Evolutionary conservation across 2,888 invertebrate species (phyloP), one percentile per base, ranked within the genome.

Genomic region (Leptarthrus brevirostris): DNA sequence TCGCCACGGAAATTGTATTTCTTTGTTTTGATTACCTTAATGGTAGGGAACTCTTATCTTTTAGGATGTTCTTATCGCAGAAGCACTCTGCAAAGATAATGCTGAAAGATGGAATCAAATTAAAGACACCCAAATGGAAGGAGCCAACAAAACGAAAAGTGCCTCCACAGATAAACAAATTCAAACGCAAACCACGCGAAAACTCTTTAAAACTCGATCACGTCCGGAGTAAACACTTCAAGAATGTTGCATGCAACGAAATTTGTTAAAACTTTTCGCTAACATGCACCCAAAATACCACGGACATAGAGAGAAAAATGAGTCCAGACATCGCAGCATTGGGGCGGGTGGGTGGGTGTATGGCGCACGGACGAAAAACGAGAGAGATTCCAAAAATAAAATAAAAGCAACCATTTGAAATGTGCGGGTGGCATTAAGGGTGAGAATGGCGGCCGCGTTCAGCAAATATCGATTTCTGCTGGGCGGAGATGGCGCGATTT

Each of bases 401-500:
- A 64, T 64, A 64, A 44, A 64, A 64, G 20, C 64, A 22, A 24
- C 22, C 64, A 22, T 47, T 64, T 26, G 47, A 44, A 44, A 49
- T 52, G 49, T 34, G 16, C n/a, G 69, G 52, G n/a, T 18, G n/a
- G 58, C 18, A 14, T 12, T 16, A 30, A 14, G 61, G 20, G 20
- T 2, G 40, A 20, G 36, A 36, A 36, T 8, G 14, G 12, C 2
- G 24, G n/a, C 12, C 16, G 22, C 16, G n/a, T 69, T 69, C 69
- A 69, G 44, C 49, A 49, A 69, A 69, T 30, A 69, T 69, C 69
- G 69, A 69, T 69, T 69, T 69, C 52, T 69, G 69, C 22, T 69
- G 52, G 69, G 69, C 52, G 69, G 69, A 30, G 69, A 69, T 69
- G 69, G 69, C 52, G 69, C 69, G 69, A 69, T 69, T 69, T 69